phyloP scores from a whole-genome alignment of 2,797 vertebrate genomes.

The Sebastiscus tertius region DNA sequence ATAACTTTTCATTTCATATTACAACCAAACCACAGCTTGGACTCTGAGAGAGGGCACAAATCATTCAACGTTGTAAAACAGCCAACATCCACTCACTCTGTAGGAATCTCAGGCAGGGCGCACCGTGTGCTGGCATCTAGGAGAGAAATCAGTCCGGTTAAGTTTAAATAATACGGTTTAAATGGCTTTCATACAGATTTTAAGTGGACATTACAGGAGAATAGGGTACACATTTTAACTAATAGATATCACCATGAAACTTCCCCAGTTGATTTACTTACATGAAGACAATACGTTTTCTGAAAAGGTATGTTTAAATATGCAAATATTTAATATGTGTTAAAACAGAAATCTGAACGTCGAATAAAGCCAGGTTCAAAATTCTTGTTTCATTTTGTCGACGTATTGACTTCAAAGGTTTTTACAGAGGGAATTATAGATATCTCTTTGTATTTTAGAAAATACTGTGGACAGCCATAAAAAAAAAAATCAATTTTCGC shows the following conservation, averaged over 20 bases:
- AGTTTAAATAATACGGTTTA: not conserved
- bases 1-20: conserved; percentile 33
- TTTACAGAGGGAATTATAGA: no score
- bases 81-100: conserved; percentile 69
- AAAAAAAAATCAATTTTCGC: no score
- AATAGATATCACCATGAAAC: no score
- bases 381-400: no score
- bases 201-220: fast-evolving
- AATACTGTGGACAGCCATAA: not conserved
- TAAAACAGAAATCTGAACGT: not conserved
- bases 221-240: no score
- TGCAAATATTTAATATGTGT: no score
- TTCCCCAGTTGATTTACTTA: no score
- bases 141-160: not conserved
- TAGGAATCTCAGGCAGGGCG: conserved; percentile 83
- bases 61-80: conserved; percentile 17
- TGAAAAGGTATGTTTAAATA: no score
- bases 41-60: conserved; percentile 3
- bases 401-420: fast-evolving
- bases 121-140: conserved; percentile 66
- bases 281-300: no score
- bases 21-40: conserved; percentile 2
- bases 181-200: not conserved
- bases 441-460: no score
- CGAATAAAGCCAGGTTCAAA: not conserved